Evolutionary conservation across 1,140 invertebrate genomes (phyloP), one percentile per base, ranked within the genome.

Genomic region (Solenopsis invicta): DNA sequence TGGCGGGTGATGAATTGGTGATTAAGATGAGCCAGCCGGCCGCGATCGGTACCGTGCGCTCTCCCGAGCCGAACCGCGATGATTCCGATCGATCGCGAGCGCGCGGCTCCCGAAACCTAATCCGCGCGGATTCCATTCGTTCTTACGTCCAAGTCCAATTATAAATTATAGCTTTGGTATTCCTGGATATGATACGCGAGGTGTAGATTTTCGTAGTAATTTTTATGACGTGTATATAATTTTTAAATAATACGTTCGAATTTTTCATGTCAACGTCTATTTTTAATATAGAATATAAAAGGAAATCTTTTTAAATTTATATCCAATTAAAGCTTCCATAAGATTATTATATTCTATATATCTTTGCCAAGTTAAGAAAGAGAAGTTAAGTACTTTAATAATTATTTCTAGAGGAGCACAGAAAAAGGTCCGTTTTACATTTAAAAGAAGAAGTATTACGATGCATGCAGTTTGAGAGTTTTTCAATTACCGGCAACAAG

Each of bases 1-100:
- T 92, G 92, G 88, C 85, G 85, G 78, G 90, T 88, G 91, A 93
- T 89, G 88, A 92, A 92, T 92, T 81, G 91, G 41, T 89, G 91
- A 93, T 93, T 91, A 91, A 92, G 92, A 91, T 87, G 86, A 82
- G 67, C 86, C 71, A 85, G 67, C 86, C 71, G 66, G 61, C 77
- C 76, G 86, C 80, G 86, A 88, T 86, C 90, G 87, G 67, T 59
- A 54, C 71, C 67, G 82, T 64, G 71, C 67, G 71, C 67, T 88
- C 74, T 52, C 56, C 56, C 78, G 24, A 50, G 41, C 52, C 18
- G 50, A 48, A 16, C 48, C 13, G 4, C 64, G 71, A 86, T 29
- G 71, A 86, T 29, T 45, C n/a, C 50, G 29, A 66, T 67, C 88
- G 82, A 89, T 86, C 87, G 45, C n/a, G 48, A 61, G 37, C n/a